Percentiles rank a stretch among this genome's conserved stretches.
Evolutionary conservation across 2,888 invertebrate genomes (phyloP).

Genomic region (Eristalis tenax): DNA sequence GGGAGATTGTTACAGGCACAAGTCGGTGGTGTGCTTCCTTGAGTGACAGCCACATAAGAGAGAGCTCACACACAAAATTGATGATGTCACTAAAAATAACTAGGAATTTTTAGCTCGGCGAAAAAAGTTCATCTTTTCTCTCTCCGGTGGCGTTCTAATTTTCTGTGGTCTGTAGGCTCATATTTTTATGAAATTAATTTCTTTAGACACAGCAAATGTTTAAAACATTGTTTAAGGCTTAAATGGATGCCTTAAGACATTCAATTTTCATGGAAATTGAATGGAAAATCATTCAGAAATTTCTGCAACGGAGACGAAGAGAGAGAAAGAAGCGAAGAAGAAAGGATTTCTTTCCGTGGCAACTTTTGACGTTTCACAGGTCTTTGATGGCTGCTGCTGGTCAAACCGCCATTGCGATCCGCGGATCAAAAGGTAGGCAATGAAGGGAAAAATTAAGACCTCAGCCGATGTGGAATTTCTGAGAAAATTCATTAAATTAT

Average conservation of each 20-base stretch:
- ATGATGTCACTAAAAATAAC: constrained; percentile 73
- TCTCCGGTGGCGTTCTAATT: constrained; percentile 59
- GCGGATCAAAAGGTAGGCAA: constrained; percentile 50
- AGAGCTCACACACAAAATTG: constrained; percentile 67
- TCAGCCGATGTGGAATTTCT: constrained; percentile 41
- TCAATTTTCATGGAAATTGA: background rate
- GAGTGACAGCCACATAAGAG: constrained; percentile 66
- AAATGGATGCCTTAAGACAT: background rate
- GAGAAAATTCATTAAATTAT: constrained; percentile 25
- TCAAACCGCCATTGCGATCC: constrained; percentile 70
- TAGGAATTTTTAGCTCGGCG: constrained; percentile 63
- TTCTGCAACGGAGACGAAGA: constrained; percentile 13
- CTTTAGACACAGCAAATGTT: constrained; percentile 27
- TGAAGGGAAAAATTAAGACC: constrained; percentile 17
- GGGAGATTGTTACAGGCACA: constrained; percentile 20
- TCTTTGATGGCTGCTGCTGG: constrained; percentile 38
- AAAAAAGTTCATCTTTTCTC: constrained; percentile 48
- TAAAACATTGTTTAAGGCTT: background rate
- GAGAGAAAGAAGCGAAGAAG: constrained; percentile 32
- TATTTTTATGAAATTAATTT: constrained; percentile 23
- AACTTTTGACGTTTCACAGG: constrained; percentile 68
- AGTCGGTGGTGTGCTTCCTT: constrained; percentile 48
- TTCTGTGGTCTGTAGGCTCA: background rate
- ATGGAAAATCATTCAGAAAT: constrained; percentile 54
- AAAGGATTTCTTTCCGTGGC: constrained; percentile 60